Percentiles rank a stretch among this genome's conserved stretches.
These are phyloP conservation scores for Virgularia gustaviana DNA, from an alignment of 92 coral and sea anemone species.

Conservation along the genomic window DNA sequence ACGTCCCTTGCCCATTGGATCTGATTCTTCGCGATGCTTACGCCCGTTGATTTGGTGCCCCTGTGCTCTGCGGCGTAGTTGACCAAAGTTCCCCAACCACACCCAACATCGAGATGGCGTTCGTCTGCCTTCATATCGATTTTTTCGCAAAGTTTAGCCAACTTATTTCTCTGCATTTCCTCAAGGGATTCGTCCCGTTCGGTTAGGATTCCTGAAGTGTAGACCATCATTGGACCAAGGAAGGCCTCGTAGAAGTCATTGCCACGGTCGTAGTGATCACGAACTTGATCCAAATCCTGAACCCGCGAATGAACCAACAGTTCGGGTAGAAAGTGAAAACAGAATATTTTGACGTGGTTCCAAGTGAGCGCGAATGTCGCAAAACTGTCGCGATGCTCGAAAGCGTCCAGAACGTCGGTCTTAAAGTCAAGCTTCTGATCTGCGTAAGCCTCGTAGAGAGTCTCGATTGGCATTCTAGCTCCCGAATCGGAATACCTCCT, in stretches of 20 bases:
- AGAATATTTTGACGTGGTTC: conserved; percentile 74
- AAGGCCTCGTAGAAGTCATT: conserved; percentile 93
- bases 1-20: conserved; percentile 74
- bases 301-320: conserved; percentile 76
- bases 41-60: conserved; percentile 81
- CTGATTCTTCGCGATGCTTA: conserved; percentile 79
- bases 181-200: conserved; percentile 70
- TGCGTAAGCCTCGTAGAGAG: conserved; percentile 87
- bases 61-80: conserved; percentile 86
- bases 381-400: conserved; percentile 80
- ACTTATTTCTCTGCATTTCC: conserved; percentile 80
- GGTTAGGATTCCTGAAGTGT: conserved; percentile 79
- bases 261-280: conserved; percentile 98
- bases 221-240: conserved; percentile 89
- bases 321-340: conserved; percentile 82
- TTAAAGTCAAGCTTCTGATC: conserved; percentile 94
- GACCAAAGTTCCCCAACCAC: conserved; percentile 98
- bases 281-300: conserved; percentile 92
- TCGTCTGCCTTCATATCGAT: conserved; percentile 81
- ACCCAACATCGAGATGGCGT: conserved; percentile 85
- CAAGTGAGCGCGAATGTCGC: conserved; percentile 71
- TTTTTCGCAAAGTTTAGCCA: conserved; percentile 76
- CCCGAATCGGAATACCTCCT: conserved; percentile 58
- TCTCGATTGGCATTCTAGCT: conserved; percentile 73
- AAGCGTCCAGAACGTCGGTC: conserved; percentile 75